phyloP scores from a whole-genome alignment of 2,888 invertebrate species.

The Maniola hyperantus region DNA sequence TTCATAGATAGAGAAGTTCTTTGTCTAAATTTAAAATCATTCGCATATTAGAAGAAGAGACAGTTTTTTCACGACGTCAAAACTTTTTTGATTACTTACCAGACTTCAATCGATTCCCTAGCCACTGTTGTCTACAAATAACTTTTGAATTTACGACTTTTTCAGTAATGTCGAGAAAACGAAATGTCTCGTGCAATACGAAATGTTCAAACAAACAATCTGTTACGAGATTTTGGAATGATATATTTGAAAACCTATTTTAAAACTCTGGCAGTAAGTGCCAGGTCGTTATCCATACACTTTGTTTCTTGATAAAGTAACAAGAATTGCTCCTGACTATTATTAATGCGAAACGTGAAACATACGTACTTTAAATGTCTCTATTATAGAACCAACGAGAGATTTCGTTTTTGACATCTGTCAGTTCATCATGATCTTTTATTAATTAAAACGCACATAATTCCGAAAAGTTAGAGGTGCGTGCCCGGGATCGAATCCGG shows the following conservation, averaged over 20 bases:
- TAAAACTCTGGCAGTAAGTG: conserved; percentile 27
- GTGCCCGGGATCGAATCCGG: no score
- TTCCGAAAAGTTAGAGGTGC: no score
- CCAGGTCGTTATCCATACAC: conserved; percentile 21
- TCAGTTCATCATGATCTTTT: no score
- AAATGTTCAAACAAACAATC: conserved; percentile 12
- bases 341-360: conserved; percentile 7
- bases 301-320: conserved; percentile 15
- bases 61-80: neutral
- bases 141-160: conserved; percentile 7
- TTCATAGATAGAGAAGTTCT: conserved; percentile 1
- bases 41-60: neutral
- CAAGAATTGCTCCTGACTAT: neutral
- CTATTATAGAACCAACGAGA: no score
- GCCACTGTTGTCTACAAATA: conserved; percentile 9
- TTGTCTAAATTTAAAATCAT: neutral
- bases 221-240: conserved; percentile 10
- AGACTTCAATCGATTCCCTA: neutral
- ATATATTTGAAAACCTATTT: conserved; percentile 25
- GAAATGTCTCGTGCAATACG: neutral
- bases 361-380: neutral
- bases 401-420: no score
- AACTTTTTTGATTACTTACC: neutral
- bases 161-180: conserved; percentile 10
- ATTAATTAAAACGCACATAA: no score